Percentiles rank a stretch among this genome's conserved stretches.
These are phyloP conservation scores for Panurus biarmicus DNA, from an alignment of 2,113 vertebrate species.

Conservation along the genomic window DNA sequence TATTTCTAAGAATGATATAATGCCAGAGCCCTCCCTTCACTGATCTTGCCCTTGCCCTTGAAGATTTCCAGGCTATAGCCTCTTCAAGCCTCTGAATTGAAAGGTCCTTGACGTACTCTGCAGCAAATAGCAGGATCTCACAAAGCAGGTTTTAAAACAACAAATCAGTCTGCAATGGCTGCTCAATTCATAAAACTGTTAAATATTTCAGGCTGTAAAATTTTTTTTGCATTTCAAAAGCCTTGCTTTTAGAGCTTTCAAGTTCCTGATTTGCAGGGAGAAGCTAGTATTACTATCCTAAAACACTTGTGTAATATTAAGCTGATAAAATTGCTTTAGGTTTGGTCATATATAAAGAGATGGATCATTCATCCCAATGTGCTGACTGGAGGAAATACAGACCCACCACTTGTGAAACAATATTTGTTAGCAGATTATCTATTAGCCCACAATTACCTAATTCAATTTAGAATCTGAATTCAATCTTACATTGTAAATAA, in stretches of 20 bases:
- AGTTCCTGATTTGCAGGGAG: slow-evolving; percentile 49
- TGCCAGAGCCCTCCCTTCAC: background rate
- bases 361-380: background rate
- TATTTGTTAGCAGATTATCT: background rate
- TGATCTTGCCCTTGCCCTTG: background rate
- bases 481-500: background rate
- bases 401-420: background rate
- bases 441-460: background rate
- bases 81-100: slow-evolving; percentile 18
- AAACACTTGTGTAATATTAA: slow-evolving; percentile 40
- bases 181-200: slow-evolving; percentile 51
- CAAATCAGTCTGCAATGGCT: slow-evolving; percentile 47
- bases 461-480: background rate
- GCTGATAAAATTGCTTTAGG: slow-evolving; percentile 55
- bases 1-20: background rate
- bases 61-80: background rate
- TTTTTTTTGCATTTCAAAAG: slow-evolving; percentile 47
- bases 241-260: slow-evolving; percentile 48
- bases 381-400: slow-evolving; percentile 3
- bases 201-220: slow-evolving; percentile 1
- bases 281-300: slow-evolving; percentile 25
- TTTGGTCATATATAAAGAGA: slow-evolving; percentile 25
- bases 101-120: background rate
- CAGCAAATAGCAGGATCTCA: background rate
- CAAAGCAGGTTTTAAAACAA: slow-evolving; percentile 45